These are phyloP conservation scores for Lucilia sericata DNA, from an alignment of 1,140 invertebrate genomes.

Conservation along the genomic window DNA sequence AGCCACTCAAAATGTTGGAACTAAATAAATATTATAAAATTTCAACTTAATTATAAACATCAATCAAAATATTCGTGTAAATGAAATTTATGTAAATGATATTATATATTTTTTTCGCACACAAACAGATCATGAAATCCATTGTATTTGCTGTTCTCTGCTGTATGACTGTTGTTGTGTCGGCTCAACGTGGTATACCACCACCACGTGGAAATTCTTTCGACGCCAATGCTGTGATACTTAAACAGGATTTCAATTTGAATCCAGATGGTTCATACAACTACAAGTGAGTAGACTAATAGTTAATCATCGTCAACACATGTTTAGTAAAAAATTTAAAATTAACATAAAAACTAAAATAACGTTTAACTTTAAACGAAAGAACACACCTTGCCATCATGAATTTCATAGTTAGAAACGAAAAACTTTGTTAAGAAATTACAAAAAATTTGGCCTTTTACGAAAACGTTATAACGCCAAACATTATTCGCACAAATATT, in stretches of 20 bases:
- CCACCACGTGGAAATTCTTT: constrained; percentile 55
- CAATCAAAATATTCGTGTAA: background rate
- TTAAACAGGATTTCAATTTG: constrained; percentile 68
- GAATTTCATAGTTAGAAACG: background rate
- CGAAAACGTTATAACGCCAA: background rate
- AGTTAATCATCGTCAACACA: background rate
- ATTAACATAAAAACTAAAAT: too few relatives aligned
- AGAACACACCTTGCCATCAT: background rate
- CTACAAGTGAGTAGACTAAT: constrained; percentile 63
- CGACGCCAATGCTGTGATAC: constrained; percentile 66
- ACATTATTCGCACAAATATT: background rate
- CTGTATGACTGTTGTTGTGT: constrained; percentile 53
- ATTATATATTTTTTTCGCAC: constrained; percentile 24
- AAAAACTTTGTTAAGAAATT: background rate
- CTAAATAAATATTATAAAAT: too few relatives aligned
- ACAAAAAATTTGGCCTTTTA: constrained; percentile 29
- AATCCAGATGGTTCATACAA: constrained; percentile 70
- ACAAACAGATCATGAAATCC: constrained; percentile 66
- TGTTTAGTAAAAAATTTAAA: background rate
- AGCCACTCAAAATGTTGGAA: too few relatives aligned
- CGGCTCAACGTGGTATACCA: constrained; percentile 62
- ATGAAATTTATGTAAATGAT: constrained; percentile 18
- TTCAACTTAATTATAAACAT: too few relatives aligned
- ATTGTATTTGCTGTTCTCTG: constrained; percentile 54
- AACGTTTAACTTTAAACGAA: background rate